Evolutionary conservation across 2,888 invertebrate species (phyloP).

Genomic region (Eupithecia pulchellata): DNA sequence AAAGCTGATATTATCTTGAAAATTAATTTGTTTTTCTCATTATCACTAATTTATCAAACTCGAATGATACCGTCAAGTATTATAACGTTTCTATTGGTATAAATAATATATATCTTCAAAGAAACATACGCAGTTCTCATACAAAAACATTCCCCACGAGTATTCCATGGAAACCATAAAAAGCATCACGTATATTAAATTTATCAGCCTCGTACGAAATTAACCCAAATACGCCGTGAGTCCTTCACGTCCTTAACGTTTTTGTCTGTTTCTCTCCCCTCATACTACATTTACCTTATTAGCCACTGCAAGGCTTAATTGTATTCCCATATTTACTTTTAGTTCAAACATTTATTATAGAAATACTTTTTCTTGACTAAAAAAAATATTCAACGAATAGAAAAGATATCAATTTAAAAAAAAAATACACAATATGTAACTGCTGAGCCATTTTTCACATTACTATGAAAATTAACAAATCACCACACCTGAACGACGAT

Average conservation of each 20-base stretch:
- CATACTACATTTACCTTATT: too few species aligned
- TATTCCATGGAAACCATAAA: conserved; percentile 3
- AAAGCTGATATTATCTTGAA: not conserved
- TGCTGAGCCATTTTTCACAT: not conserved
- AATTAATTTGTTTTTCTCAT: too few species aligned
- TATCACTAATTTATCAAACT: not conserved
- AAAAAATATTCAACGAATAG: too few species aligned
- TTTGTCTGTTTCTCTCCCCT: not conserved
- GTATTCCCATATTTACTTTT: too few species aligned
- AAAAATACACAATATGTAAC: not conserved
- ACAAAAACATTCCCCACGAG: not conserved
- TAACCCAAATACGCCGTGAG: conserved; percentile 14
- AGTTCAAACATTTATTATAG: too few species aligned
- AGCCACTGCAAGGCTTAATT: too few species aligned
- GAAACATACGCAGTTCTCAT: not conserved
- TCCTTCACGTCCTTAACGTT: not conserved
- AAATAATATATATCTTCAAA: not conserved
- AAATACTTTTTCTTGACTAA: too few species aligned
- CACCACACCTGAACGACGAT: not conserved
- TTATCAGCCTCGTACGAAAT: conserved; percentile 17
- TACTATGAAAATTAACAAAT: not conserved
- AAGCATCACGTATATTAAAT: conserved; percentile 16
- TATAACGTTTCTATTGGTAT: not conserved
- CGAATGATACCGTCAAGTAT: not conserved
- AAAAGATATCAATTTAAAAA: too few species aligned